Evolutionary conservation across 2,797 vertebrate species (phyloP).

Genomic region (Oceanodroma leucorhoa): DNA sequence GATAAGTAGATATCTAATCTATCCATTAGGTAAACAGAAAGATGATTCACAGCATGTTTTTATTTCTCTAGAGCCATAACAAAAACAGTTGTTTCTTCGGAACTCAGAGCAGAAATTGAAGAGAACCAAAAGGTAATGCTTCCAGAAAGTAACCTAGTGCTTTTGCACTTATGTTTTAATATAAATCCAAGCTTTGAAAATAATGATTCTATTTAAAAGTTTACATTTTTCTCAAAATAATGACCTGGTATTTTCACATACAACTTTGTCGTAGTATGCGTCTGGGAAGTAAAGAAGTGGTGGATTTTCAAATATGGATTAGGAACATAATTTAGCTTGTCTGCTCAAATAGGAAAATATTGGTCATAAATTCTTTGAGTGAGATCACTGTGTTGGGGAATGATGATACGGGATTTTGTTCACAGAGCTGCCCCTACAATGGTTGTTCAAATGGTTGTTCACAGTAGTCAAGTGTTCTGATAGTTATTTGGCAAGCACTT

Average conservation of each 20-base stretch:
- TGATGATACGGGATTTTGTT: not conserved
- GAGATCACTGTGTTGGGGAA: not conserved
- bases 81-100: conserved; percentile 88
- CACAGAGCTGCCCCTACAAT: not conserved
- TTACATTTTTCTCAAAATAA: not conserved
- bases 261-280: not conserved
- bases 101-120: conserved; percentile 89
- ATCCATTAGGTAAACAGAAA: not conserved
- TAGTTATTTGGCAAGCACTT: not conserved
- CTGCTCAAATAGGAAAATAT: not conserved
- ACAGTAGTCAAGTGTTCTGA: not conserved
- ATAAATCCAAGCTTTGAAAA: not conserved
- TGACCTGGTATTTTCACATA: not conserved
- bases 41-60: not conserved
- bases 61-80: conserved; percentile 87
- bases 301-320: not conserved
- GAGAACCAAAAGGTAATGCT: conserved; percentile 94
- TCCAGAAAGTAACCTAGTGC: not conserved
- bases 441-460: not conserved
- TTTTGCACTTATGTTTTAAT: not conserved
- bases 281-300: not conserved
- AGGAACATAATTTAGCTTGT: not conserved
- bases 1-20: not conserved
- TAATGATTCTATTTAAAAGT: not conserved
- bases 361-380: not conserved